These are phyloP conservation scores for Crotalus horridus DNA, from an alignment of 2,113 vertebrate species.

Conservation along the genomic window DNA sequence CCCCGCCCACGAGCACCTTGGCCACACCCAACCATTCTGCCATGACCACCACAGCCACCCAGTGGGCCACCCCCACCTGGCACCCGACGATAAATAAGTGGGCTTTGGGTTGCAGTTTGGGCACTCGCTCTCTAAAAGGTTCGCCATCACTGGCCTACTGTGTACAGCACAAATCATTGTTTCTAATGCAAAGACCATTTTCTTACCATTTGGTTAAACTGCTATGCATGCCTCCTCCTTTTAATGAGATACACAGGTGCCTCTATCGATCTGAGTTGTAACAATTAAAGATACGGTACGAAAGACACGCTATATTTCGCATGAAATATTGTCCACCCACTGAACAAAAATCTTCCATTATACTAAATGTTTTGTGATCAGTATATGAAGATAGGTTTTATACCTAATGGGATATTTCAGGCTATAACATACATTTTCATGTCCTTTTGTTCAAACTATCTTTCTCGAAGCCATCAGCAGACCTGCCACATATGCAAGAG, in stretches of 20 bases:
- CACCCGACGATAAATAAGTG: too few relatives aligned
- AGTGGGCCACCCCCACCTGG: too few relatives aligned
- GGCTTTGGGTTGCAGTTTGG: too few relatives aligned
- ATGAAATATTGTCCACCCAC: background rate
- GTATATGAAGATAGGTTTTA: background rate
- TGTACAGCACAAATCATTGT: background rate
- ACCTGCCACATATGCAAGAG: constrained; percentile 45
- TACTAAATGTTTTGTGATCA: background rate
- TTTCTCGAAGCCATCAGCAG: constrained; percentile 20
- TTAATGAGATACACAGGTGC: background rate
- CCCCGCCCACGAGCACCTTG: too few relatives aligned
- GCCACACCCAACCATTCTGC: too few relatives aligned
- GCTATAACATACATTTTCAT: constrained; percentile 38
- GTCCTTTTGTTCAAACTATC: background rate
- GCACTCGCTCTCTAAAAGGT: too few relatives aligned
- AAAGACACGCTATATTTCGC: background rate
- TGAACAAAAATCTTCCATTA: background rate
- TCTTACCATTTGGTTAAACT: background rate
- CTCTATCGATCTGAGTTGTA: background rate
- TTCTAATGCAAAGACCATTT: background rate
- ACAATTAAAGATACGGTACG: background rate
- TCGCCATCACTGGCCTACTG: too few relatives aligned
- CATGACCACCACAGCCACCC: too few relatives aligned
- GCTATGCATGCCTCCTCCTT: background rate
- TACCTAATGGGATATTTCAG: background rate